phyloP scores from a whole-genome alignment of 2,113 vertebrate genomes.

The Nicator chloris region DNA sequence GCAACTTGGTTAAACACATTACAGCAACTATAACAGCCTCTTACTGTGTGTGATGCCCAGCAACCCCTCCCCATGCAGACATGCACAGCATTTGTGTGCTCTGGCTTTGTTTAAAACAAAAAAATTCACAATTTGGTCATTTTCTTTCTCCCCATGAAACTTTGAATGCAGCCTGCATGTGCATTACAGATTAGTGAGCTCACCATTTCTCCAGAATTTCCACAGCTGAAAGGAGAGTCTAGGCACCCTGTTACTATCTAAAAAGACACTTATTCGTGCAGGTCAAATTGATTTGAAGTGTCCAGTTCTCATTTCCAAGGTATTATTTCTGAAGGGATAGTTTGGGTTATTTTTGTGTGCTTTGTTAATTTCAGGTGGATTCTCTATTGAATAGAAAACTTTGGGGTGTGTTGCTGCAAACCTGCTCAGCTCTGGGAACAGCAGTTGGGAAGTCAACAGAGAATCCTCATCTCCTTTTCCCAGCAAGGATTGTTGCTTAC shows the following conservation, averaged over 20 bases:
- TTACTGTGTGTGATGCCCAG: not conserved
- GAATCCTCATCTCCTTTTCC: not conserved
- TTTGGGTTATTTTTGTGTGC: not conserved
- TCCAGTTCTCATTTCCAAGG: not conserved
- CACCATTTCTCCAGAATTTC: not conserved
- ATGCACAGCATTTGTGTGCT: not conserved
- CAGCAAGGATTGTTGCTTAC: not conserved
- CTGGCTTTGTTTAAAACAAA: not conserved
- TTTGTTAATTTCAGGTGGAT: not conserved
- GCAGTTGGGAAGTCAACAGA: not conserved
- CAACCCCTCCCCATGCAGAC: not conserved
- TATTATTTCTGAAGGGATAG: not conserved
- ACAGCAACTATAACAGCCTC: fast-evolving
- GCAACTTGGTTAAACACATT: not conserved
- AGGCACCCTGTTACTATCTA: not conserved
- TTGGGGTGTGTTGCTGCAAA: not conserved
- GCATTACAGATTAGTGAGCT: not conserved
- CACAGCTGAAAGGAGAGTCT: not conserved
- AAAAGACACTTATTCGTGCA: not conserved
- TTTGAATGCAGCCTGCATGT: not conserved
- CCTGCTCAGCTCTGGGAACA: not conserved
- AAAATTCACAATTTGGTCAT: not conserved
- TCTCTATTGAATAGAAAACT: not conserved
- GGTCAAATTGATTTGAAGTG: not conserved
- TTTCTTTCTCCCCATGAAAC: not conserved